These are phyloP conservation scores for Leptura quadrifasciata DNA, from an alignment of 2,888 invertebrate species.

Conservation along the genomic window DNA sequence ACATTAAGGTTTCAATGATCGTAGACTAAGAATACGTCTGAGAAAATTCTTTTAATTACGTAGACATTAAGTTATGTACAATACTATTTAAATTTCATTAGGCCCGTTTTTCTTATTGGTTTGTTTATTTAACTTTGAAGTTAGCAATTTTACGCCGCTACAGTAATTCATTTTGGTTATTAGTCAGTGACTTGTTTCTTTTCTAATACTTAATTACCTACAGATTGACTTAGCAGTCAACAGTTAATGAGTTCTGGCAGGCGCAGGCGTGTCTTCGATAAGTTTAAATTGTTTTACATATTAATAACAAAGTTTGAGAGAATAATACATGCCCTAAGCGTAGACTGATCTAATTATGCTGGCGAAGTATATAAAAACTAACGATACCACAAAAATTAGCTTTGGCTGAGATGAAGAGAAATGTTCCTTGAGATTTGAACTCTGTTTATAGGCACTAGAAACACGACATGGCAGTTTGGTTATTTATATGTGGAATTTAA, in stretches of 20 bases:
- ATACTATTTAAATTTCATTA: not conserved
- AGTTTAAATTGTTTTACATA: not conserved
- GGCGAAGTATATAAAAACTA: not conserved
- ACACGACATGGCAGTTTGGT: not conserved
- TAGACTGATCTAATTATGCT: not conserved
- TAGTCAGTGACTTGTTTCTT: conserved; percentile 1
- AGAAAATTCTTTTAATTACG: too few relatives aligned
- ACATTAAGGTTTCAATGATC: too few relatives aligned
- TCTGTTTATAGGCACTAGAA: not conserved
- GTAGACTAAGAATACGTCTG: too few relatives aligned
- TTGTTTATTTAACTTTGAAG: not conserved
- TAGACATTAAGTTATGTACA: too few relatives aligned
- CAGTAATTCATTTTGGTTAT: not conserved
- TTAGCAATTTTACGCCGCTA: not conserved
- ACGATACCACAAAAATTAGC: too few relatives aligned
- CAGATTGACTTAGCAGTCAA: not conserved
- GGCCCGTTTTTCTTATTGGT: not conserved
- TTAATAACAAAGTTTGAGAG: not conserved
- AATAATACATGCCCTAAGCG: not conserved
- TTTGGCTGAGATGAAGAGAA: not conserved
- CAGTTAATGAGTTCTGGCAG: conserved; percentile 7
- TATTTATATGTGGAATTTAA: conserved; percentile 3
- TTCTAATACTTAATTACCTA: not conserved
- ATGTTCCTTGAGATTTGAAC: not conserved
- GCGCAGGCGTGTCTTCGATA: not conserved